Evolutionary conservation across 2,888 invertebrate genomes (phyloP).

Genomic region (Rhabditoides inermis): DNA sequence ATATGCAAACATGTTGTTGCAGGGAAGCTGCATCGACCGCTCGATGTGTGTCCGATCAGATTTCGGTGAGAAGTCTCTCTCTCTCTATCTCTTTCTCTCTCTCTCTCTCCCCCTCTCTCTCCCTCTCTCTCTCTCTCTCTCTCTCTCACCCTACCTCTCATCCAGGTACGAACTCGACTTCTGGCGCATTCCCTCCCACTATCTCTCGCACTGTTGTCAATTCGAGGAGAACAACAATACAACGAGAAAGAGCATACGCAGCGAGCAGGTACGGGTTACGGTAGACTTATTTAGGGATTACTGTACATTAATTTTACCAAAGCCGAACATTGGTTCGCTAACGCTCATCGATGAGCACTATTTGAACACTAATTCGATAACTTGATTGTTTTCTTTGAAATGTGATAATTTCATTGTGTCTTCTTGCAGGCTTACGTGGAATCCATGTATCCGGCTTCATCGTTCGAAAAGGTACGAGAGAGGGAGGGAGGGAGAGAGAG

Average conservation of each 20-base stretch:
- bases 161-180: slow-evolving; percentile 39
- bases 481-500: too few relatives aligned
- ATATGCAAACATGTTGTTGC: neutral
- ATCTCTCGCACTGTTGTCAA: slow-evolving; percentile 31
- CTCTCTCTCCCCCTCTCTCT: neutral
- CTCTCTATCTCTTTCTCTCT: neutral
- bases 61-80: slow-evolving; percentile 14
- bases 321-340: too few relatives aligned
- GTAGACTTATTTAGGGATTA: too few relatives aligned
- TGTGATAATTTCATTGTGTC: neutral
- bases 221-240: slow-evolving; percentile 31
- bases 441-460: slow-evolving; percentile 23
- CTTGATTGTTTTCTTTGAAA: neutral
- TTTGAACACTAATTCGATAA: too few relatives aligned
- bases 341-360: too few relatives aligned
- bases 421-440: slow-evolving; percentile 28
- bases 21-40: slow-evolving; percentile 46
- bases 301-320: too few relatives aligned
- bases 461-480: slow-evolving; percentile 41
- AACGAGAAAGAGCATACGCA: slow-evolving; percentile 11
- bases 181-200: slow-evolving; percentile 41
- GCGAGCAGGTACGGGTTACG: slow-evolving; percentile 9
- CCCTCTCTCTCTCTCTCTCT: neutral
- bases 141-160: neutral
- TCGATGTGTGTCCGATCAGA: slow-evolving; percentile 49